phyloP scores from a whole-genome alignment of 1,140 invertebrate genomes.

The Trachymyrmex septentrionalis region DNA sequence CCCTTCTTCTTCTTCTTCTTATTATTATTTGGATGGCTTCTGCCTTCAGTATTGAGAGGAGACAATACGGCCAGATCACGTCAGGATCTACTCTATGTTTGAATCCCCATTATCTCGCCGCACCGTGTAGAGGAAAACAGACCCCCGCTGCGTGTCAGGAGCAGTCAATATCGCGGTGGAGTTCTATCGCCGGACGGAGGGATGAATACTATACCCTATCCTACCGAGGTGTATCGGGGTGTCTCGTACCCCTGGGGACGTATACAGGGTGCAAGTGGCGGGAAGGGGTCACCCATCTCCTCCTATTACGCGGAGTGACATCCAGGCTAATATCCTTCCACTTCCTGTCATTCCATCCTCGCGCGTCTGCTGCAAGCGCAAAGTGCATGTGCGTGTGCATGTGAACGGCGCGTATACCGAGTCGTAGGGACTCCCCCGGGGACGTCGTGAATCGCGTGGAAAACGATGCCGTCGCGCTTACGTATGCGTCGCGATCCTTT shows the following conservation, averaged over 20 bases:
- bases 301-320: conserved; percentile 78
- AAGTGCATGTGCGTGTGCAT: conserved; percentile 30
- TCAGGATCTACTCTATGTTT: not conserved
- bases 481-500: conserved; percentile 23
- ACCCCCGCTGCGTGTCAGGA: conserved; percentile 39
- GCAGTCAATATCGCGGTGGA: conserved; percentile 65
- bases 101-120: conserved; percentile 42
- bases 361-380: conserved; percentile 63
- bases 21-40: no score
- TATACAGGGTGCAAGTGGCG: conserved; percentile 61
- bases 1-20: not conserved
- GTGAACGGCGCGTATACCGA: conserved; percentile 32
- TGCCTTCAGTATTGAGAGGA: no score
- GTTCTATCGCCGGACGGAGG: conserved; percentile 63
- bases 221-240: conserved; percentile 47
- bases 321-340: conserved; percentile 83
- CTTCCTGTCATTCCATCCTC: conserved; percentile 79
- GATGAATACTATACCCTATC: conserved; percentile 67
- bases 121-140: conserved; percentile 53
- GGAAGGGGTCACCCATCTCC: conserved; percentile 68
- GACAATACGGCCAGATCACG: no score
- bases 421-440: not conserved
- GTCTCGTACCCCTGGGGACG: conserved; percentile 68
- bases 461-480: conserved; percentile 68
- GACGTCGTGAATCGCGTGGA: conserved; percentile 61